Conservation (phyloP, 2,113 vertebrate species). For the Lonchura striata region DNA sequence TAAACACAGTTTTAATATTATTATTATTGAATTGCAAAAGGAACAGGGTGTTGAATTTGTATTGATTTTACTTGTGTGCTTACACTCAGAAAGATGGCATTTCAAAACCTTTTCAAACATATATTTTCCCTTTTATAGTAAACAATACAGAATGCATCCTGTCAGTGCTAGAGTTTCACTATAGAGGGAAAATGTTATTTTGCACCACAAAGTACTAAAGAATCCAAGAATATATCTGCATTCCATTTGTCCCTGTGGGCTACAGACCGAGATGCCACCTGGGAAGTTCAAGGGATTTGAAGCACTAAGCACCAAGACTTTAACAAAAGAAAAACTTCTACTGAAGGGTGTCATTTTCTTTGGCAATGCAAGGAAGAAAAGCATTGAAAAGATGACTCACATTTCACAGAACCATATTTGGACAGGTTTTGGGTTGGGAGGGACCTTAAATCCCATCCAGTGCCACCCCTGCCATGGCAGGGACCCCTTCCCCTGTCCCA, state of each 20-base stretch:
- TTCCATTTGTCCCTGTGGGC: not conserved
- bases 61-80: conserved; percentile 62
- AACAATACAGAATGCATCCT: conserved; percentile 36
- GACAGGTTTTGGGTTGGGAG: not conserved
- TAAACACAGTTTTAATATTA: conserved; percentile 68
- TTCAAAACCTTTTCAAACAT: conserved; percentile 49
- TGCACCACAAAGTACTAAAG: not conserved
- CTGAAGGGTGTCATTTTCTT: not conserved
- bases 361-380: not conserved
- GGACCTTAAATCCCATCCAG: fast-evolving
- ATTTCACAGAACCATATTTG: not conserved
- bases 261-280: not conserved
- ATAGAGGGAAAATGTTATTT: not conserved
- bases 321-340: not conserved
- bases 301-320: not conserved
- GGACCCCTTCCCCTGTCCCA: not conserved
- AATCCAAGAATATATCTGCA: not conserved
- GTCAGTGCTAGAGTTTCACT: not conserved
- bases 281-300: not conserved
- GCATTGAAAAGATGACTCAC: not conserved
- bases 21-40: conserved; percentile 63
- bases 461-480: not conserved
- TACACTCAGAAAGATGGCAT: conserved; percentile 47
- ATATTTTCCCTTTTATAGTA: conserved; percentile 42
- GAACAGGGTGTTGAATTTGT: conserved; percentile 41